These are phyloP conservation scores for Silurus asotus DNA, from an alignment of 2,113 vertebrate species.

Conservation along the genomic window DNA sequence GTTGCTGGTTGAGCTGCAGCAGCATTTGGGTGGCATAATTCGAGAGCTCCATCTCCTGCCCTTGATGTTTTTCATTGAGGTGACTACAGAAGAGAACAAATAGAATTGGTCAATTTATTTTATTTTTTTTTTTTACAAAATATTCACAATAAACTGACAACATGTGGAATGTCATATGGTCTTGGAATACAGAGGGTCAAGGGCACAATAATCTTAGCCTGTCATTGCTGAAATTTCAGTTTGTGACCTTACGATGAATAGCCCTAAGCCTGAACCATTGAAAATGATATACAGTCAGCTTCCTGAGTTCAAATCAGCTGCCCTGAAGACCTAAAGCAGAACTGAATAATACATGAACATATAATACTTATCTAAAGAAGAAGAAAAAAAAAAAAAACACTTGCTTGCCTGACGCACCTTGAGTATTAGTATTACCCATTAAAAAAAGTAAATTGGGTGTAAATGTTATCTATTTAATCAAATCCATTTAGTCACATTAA, in stretches of 20 bases:
- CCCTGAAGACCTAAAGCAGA: not conserved
- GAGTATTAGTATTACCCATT: not conserved
- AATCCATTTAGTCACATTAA: too few species aligned
- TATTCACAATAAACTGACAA: not conserved
- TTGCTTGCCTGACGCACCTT: not conserved
- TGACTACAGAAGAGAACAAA: conserved; percentile 22
- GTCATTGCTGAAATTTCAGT: not conserved
- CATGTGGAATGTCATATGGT: not conserved
- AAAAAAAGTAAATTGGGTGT: not conserved
- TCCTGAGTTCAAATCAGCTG: not conserved
- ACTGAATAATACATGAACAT: not conserved
- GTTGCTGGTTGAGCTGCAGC: conserved; percentile 98
- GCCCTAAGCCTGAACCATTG: not conserved
- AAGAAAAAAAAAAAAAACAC: not conserved
- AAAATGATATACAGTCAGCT: not conserved
- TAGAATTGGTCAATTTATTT: not conserved
- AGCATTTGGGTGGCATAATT: conserved; percentile 99
- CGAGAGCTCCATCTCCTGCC: conserved; percentile 96
- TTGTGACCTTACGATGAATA: not conserved
- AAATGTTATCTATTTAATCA: not conserved
- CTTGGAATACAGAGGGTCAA: not conserved
- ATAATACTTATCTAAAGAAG: not conserved
- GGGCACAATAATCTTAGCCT: too few species aligned
- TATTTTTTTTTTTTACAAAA: not conserved
- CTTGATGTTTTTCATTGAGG: conserved; percentile 54